These are phyloP conservation scores for Ellobius talpinus DNA, from an alignment of 2,113 vertebrate species.

Conservation along the genomic window DNA sequence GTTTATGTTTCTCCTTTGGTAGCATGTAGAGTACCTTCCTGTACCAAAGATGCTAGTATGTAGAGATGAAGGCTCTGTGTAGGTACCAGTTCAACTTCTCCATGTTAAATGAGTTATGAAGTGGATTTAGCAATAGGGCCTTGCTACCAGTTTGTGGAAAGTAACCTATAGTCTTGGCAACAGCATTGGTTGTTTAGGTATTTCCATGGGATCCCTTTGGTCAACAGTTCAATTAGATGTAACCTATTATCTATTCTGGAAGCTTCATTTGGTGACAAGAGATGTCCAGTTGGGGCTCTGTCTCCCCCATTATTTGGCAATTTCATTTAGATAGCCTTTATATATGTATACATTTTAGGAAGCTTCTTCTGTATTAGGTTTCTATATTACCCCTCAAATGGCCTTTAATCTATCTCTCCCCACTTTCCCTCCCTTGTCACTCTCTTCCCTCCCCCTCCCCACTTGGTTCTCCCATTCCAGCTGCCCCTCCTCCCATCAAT, in stretches of 20 bases:
- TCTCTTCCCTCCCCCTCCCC: neutral
- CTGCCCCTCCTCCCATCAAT: neutral
- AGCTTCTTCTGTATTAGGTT: neutral
- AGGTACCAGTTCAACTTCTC: neutral
- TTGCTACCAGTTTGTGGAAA: neutral
- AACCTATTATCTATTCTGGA: neutral
- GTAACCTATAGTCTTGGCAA: neutral
- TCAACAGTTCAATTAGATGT: neutral
- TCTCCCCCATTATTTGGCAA: neutral
- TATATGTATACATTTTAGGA: neutral
- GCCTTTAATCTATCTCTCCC: neutral
- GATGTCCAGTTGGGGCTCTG: neutral
- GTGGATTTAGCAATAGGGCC: neutral
- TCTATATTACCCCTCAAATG: neutral
- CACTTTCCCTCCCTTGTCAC: neutral
- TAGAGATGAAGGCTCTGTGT: neutral
- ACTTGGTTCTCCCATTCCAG: neutral
- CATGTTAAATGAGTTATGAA: neutral
- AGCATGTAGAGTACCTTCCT: neutral
- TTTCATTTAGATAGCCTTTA: neutral
- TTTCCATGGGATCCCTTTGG: neutral
- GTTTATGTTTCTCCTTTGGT: neutral
- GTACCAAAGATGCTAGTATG: neutral
- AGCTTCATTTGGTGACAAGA: neutral
- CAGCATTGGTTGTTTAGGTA: neutral